Base-by-base conservation (phyloP, 2,888 invertebrate genomes). In the Tetranychus truncatus region DNA sequence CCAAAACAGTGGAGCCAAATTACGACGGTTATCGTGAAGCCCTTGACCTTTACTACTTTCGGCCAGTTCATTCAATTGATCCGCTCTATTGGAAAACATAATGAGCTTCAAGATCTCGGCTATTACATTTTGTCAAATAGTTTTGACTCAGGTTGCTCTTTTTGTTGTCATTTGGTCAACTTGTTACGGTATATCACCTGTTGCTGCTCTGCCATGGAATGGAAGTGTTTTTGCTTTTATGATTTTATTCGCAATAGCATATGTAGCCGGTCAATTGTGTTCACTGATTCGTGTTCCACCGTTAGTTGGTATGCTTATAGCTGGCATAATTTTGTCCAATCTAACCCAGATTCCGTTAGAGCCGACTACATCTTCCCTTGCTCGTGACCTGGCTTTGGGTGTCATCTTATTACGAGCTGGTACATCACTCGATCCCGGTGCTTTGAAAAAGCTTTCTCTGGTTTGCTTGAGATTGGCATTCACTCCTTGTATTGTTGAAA, bases 321-420 rank as follows among this genome's bases (percentile, higher is more conserved):
- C 77, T 11, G 78, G 78, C 18, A 74, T 34, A 21, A 55, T 5
- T 75, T 71, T 44, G 71, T 67, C 44, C 20, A 73, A 7, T 55
- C 75, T 44, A 76, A 21, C 72, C 18, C 11, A 24, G 11, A 15
- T 55, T 8, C 55, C 11, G 55, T 55, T 15, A 55, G 9, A 9
- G 1, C 3, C 55, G 15, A 1, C 4, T 7, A 15, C 55, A 55
- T 55, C 76, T 7, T 74, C 72, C 8, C 15, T 45, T 34, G n/a
- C 75, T 15, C 71, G 76, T 66, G 69, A 66, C 9, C 34, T 77
- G 76, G 76, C 79, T 9, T 75, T 79, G 0, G 76, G 76, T 1
- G 67, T 78, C 7, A 79, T 78, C 65, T 72, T 79, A 9, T 65
- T 78, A 24, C 77, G 78, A 20, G 79, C 79, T n/a, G 79, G 79